Percentiles rank a stretch among this genome's conserved stretches.
Evolutionary conservation across 1,140 invertebrate genomes (phyloP).

Genomic region (Drosophila quadrilineata): DNA sequence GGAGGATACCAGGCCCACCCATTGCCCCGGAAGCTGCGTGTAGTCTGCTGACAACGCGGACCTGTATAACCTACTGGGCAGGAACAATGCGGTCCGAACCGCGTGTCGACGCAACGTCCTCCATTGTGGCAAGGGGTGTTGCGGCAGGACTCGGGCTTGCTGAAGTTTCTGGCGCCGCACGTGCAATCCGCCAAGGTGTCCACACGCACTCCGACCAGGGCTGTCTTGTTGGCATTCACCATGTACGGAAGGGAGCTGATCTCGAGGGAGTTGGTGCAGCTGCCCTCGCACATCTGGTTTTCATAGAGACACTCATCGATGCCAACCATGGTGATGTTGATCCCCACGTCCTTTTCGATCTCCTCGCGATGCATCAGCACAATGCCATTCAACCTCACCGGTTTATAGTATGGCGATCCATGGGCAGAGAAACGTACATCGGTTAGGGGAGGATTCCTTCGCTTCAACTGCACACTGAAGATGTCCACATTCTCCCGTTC

Average conservation of each 20-base stretch:
- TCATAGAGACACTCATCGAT: conserved; percentile 98
- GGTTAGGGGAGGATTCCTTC: conserved; percentile 92
- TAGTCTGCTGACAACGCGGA: conserved; percentile 97
- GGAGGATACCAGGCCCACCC: conserved; percentile 98
- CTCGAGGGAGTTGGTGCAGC: conserved; percentile 95
- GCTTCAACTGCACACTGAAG: conserved; percentile 94
- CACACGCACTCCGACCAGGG: conserved; percentile 95
- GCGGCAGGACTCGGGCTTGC: conserved; percentile 92
- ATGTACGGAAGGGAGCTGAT: conserved; percentile 95
- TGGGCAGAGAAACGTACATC: conserved; percentile 97
- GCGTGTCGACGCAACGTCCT: conserved; percentile 94
- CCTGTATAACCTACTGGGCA: conserved; percentile 96
- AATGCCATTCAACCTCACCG: conserved; percentile 95
- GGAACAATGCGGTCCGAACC: conserved; percentile 92
- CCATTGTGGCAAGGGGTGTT: conserved; percentile 97
- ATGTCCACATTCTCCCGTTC: conserved; percentile 96
- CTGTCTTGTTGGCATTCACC: conserved; percentile 98
- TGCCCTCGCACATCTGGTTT: conserved; percentile 96
- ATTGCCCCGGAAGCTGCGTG: conserved; percentile 94
- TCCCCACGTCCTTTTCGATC: conserved; percentile 95
- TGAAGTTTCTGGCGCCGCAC: conserved; percentile 94
- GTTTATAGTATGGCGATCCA: conserved; percentile 97
- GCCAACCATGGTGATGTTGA: conserved; percentile 98
- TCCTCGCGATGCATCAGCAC: conserved; percentile 96
- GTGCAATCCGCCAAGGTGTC: conserved; percentile 95